These are phyloP conservation scores for Apostichopus japonicus DNA, from an alignment of 35 echinoderm and acorn worm species.

Conservation along the genomic window DNA sequence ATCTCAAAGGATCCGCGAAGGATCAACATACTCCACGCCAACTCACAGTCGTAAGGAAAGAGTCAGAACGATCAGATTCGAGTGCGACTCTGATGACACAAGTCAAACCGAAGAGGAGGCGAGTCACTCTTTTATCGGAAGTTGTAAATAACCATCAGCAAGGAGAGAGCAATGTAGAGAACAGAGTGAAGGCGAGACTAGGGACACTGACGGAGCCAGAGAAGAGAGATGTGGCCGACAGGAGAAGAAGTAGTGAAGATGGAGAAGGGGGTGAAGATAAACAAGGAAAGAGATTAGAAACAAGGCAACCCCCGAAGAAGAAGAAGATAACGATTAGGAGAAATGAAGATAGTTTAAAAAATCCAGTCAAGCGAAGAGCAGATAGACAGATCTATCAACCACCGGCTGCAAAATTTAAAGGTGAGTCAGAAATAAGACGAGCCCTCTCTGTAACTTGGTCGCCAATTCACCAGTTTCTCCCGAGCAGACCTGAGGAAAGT, in stretches of 20 bases:
- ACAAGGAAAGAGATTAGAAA: background rate
- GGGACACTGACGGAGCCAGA: background rate
- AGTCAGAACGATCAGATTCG: background rate
- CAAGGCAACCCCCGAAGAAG: background rate
- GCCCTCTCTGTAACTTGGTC: too few species aligned
- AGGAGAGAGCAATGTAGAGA: background rate
- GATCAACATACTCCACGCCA: background rate
- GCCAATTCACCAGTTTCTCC: too few species aligned
- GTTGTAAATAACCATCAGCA: too few species aligned
- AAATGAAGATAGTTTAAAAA: background rate
- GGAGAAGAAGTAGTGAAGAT: background rate
- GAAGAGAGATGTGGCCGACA: background rate
- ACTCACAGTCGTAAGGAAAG: background rate
- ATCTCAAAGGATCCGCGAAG: background rate
- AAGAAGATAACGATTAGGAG: constrained; percentile 9
- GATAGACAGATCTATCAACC: constrained; percentile 34
- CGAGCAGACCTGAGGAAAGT: too few species aligned
- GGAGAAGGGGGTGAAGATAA: background rate
- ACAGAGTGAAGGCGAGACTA: background rate
- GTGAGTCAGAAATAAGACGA: background rate
- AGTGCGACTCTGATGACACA: background rate
- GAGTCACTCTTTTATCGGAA: background rate
- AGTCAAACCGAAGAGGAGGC: background rate
- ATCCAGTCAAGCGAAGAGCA: background rate
- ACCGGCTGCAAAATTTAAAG: constrained; percentile 25